A percentile compares a stretch with the other conserved stretches of the same genome.
Conservation (phyloP, 2,113 vertebrate species). For the Melanerpes formicivorus region DNA sequence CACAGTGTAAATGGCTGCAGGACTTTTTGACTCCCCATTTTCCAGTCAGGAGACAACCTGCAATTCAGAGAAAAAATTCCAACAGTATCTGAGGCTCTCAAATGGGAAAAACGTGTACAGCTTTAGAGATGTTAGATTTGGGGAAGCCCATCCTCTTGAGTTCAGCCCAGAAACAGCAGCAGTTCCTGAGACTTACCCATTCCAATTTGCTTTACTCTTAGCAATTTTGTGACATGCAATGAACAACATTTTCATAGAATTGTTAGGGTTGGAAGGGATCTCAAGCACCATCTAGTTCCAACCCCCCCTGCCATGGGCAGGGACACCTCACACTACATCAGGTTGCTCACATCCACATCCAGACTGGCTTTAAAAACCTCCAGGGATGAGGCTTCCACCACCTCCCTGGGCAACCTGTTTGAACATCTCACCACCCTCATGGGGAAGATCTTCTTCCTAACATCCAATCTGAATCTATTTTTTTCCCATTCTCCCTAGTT, state of each 20-base stretch:
- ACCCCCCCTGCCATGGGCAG: no score
- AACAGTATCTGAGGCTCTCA: neutral
- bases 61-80: neutral
- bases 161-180: neutral
- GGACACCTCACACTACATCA: no score
- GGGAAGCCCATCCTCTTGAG: neutral
- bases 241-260: neutral
- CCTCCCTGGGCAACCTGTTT: no score
- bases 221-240: conserved; percentile 32
- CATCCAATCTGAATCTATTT: no score
- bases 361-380: no score
- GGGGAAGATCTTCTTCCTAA: no score
- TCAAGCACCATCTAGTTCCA: no score
- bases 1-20: neutral
- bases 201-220: conserved; percentile 3
- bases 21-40: neutral
- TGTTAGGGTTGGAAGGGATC: no score
- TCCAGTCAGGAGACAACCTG: neutral
- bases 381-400: no score
- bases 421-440: no score
- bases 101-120: neutral
- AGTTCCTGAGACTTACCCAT: neutral
- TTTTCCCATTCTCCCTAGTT: no score
- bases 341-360: no score
- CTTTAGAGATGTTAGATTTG: neutral